Base-by-base conservation (phyloP, 1,140 invertebrate genomes). In the Argopecten irradians region DNA sequence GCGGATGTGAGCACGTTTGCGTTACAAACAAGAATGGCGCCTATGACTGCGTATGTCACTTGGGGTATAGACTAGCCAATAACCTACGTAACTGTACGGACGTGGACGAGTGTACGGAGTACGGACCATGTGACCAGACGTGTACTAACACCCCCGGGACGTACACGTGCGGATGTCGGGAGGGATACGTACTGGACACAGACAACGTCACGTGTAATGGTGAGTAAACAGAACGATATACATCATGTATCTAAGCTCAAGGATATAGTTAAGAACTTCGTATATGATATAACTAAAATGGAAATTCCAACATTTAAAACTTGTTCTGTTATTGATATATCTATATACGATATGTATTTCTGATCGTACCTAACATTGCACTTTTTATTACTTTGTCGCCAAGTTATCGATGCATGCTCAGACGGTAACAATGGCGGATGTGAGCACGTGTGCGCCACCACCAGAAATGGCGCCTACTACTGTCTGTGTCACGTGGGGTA, bases 111-210 rank as follows among this genome's bases (percentile, higher is more conserved):
- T 71, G 55, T 71, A 71, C 55, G 55, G 55, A 71, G 22, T 11
- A 5, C 1, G 1, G 55, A 11, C 55, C 11, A n/a, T 71, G 55
- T 71, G 55, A 71, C 55, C 55, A 71, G 55, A 71, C 55, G 55
- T 71, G 55, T 71, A 71, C 13, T 11, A 71, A 71, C 55, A 28
- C n/a, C 55, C 55, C 55, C 55, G 55, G 55, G 55, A 71, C 55
- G 55, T 71, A 71, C 55, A 71, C 55, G 55, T 71, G 55, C 55
- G 55, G 55, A 1, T 71, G 55, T 71, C 55, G 55, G n/a, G 55
- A 71, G 55, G 55, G 55, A n/a, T 71, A 71, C 55, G 28, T 71
- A 71, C 55, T 71, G 14, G 55, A 71, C 55, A 71, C n/a, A 71
- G 55, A 71, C 55, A 71, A 71, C 22, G 8, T 71, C 55, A 71